These are phyloP conservation scores for Dryococelus australis DNA, from an alignment of 2,888 invertebrate species.

Conservation along the genomic window DNA sequence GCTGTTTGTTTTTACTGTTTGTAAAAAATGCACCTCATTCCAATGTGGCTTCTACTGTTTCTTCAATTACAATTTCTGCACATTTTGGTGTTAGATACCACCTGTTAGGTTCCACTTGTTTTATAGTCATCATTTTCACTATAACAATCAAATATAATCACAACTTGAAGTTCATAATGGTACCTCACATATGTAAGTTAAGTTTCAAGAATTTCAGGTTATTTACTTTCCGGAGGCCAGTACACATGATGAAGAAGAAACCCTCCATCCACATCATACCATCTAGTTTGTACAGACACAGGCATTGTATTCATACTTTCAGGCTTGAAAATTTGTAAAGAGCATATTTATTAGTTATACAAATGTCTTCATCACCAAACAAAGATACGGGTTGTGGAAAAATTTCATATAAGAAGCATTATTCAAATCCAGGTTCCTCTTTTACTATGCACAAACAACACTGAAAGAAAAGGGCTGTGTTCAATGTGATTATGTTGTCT, in stretches of 20 bases:
- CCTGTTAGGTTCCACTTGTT: not conserved
- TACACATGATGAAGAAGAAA: not conserved
- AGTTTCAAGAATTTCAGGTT: not conserved
- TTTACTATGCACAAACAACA: not conserved
- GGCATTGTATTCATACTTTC: not conserved
- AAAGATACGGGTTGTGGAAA: not conserved
- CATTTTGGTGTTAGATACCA: not conserved
- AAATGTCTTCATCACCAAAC: not conserved
- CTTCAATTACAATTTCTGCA: not conserved
- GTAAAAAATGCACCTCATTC: not conserved
- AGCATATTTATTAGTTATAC: not conserved
- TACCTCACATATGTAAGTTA: not conserved
- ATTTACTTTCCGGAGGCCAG: not conserved
- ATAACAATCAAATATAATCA: not conserved
- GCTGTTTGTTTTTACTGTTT: conserved; percentile 2
- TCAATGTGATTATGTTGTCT: not conserved
- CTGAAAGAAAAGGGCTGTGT: not conserved
- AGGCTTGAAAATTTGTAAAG: not conserved
- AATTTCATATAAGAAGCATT: not conserved
- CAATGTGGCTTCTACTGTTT: not conserved
- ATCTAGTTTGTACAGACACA: not conserved
- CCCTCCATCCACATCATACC: not conserved
- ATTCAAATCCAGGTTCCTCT: not conserved
- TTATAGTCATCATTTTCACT: not conserved
- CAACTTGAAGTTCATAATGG: not conserved